Evolutionary conservation across 2,888 invertebrate genomes (phyloP), one percentile per base, ranked within the genome.

Genomic region (Cryptophagus acutangulus): DNA sequence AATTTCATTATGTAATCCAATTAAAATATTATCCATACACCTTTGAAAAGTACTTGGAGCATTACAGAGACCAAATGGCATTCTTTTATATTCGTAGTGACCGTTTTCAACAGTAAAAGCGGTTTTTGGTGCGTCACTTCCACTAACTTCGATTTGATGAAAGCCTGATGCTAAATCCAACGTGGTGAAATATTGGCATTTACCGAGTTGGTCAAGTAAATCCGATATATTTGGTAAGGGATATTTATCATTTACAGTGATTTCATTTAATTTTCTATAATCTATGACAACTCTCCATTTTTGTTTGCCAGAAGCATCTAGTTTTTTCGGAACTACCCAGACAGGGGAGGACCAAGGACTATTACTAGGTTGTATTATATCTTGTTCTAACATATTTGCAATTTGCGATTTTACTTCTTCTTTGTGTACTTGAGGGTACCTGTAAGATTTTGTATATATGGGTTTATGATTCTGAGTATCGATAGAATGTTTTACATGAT

Each of bases 201-300:
- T 33, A 1, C 24, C 34, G 20, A 39, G 6, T 24, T 34, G 18
- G 14, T 39, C 20, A 2, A 39, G 18, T 2, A 39, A 3, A 14
- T 38, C 38, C n/a, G 10, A 8, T 2, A 38, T 38, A 20, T 38
- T 38, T 14, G 38, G 38, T 9, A 38, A 2, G 5, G 12, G 33
- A 17, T 39, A 39, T 3, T 10, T 9, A 20, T 39, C 39, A 13
- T 16, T 17, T 10, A 39, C 24, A 10, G 39, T 33, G 20, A 24
- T 33, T 2, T 39, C 25, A 14, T 39, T 39, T 2, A 39, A 6
- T 34, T 33, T 17, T 25, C 39, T 9, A 14, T 39, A 39, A n/a
- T 33, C 39, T 4, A 39, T 17, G n/a, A 39, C 39, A 8, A 39
- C 13, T 9, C 39, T 17, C 39, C 39, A 39, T 33, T 33, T 39